Evolutionary conservation across 2,888 invertebrate species (phyloP).

Genomic region (Cephus rjabovi): DNA sequence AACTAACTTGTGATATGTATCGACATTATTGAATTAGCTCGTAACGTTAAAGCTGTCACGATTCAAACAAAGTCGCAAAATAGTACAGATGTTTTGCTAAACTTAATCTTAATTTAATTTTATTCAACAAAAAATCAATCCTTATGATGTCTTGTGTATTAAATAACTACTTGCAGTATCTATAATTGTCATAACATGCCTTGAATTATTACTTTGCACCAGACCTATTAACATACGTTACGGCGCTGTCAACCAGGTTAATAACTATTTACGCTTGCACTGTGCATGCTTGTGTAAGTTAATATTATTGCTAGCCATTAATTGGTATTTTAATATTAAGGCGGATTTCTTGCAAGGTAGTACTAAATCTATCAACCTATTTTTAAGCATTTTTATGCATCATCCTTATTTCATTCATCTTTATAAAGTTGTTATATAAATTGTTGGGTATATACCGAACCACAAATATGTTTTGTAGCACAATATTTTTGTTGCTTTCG

Average conservation of each 20-base stretch:
- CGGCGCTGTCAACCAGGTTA: not conserved
- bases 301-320: not conserved
- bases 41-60: not conserved
- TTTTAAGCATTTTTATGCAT: not conserved
- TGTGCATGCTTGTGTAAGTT: not conserved
- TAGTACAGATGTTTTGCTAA: not conserved
- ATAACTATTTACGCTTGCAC: not conserved
- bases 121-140: not conserved
- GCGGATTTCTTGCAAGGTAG: not conserved
- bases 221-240: not conserved
- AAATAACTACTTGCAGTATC: not conserved
- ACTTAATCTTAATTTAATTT: not conserved
- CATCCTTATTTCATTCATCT: not conserved
- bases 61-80: not conserved
- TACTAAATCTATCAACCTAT: not conserved
- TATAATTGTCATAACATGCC: not conserved
- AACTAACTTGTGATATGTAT: not conserved
- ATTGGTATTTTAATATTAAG: not conserved
- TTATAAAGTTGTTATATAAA: not conserved
- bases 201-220: not conserved
- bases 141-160: not conserved
- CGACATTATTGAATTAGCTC: not conserved
- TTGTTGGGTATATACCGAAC: not conserved
- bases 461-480: not conserved
- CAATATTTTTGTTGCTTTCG: not conserved